Conservation (phyloP, 2,113 vertebrate genomes). For the Gulo gulo region DNA sequence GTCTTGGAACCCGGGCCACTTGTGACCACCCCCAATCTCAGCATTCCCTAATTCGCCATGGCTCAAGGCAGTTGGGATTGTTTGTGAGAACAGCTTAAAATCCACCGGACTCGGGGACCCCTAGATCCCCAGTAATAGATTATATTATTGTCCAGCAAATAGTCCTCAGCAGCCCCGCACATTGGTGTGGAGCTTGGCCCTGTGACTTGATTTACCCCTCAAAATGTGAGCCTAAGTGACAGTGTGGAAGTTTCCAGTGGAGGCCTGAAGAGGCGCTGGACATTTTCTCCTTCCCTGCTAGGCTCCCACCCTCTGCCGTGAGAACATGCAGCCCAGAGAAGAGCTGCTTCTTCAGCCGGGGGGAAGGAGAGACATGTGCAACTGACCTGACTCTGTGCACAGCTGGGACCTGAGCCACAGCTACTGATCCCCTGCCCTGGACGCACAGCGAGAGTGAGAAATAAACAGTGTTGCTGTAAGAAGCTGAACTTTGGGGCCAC, state of each 20-base stretch:
- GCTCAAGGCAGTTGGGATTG: background rate
- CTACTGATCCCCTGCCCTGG: background rate
- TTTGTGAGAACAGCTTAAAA: background rate
- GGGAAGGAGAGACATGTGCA: background rate
- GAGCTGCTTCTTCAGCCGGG: background rate
- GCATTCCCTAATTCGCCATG: too few relatives aligned
- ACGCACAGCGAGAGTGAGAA: rapidly evolving
- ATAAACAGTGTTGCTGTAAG: background rate
- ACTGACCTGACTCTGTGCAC: background rate
- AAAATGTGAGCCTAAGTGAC: background rate
- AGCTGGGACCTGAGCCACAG: background rate
- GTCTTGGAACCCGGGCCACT: too few relatives aligned
- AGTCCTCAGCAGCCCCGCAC: background rate
- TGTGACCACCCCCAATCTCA: background rate
- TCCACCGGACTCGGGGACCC: too few relatives aligned
- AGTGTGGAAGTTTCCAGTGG: background rate
- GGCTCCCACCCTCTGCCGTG: background rate
- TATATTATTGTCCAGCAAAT: background rate
- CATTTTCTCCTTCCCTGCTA: background rate
- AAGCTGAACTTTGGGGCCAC: background rate
- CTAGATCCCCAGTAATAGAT: background rate
- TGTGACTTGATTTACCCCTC: background rate
- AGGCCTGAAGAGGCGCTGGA: background rate
- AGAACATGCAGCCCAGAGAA: background rate
- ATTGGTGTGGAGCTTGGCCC: background rate